A percentile compares a stretch with the other conserved stretches of the same genome.
Evolutionary conservation across 2,888 invertebrate genomes (phyloP).

Genomic region (Tigriopus californicus): DNA sequence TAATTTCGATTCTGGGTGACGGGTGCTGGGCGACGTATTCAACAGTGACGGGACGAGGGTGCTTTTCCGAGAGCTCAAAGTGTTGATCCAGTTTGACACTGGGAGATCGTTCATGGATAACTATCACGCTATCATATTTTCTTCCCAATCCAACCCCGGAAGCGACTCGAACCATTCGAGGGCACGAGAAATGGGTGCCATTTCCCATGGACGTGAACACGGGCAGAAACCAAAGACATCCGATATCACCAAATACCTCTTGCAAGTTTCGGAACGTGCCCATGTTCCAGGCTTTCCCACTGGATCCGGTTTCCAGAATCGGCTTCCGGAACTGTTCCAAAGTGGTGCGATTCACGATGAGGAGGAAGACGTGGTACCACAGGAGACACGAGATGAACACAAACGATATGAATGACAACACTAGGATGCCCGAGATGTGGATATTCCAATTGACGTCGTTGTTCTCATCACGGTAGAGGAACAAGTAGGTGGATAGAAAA

Average conservation of each 20-base stretch:
- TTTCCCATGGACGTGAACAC: conserved; percentile 5
- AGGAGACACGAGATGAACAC: conserved; percentile 85
- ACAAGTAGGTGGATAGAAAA: conserved; percentile 68
- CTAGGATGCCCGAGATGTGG: conserved; percentile 90
- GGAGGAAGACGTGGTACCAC: conserved; percentile 88
- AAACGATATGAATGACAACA: conserved; percentile 91
- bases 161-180: too few species aligned
- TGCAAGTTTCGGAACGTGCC: conserved; percentile 1
- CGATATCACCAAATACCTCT: conserved; percentile 11
- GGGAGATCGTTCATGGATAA: too few species aligned
- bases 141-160: too few species aligned
- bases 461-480: conserved; percentile 31
- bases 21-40: too few species aligned
- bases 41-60: too few species aligned
- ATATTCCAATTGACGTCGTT: conserved; percentile 41
- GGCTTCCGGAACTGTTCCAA: conserved; percentile 14
- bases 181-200: neutral
- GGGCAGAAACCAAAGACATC: conserved; percentile 7
- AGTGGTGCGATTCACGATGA: conserved; percentile 43
- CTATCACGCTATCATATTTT: too few species aligned
- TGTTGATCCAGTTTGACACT: too few species aligned
- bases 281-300: conserved; percentile 11
- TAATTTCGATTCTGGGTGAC: too few species aligned
- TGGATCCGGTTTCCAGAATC: neutral
- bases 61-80: too few species aligned